Evolutionary conservation across 2,888 invertebrate genomes (phyloP).

Genomic region (Salpingus planirostris): DNA sequence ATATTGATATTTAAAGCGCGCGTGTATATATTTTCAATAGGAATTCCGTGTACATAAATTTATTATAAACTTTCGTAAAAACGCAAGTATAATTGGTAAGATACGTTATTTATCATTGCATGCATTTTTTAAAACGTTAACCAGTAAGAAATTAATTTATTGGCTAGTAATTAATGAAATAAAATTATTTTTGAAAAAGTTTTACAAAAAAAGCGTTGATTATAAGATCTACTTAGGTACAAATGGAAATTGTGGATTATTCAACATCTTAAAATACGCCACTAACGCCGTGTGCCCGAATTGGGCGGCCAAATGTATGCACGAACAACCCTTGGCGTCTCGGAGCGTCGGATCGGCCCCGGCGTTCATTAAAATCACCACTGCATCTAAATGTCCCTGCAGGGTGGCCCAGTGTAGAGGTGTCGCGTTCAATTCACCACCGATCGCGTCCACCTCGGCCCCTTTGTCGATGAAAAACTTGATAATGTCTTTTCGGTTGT

Average conservation of each 20-base stretch:
- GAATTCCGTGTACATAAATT: constrained; percentile 58
- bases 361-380: constrained; percentile 65
- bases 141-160: too few relatives aligned
- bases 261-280: constrained; percentile 92
- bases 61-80: too few relatives aligned
- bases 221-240: too few relatives aligned
- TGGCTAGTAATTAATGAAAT: too few relatives aligned
- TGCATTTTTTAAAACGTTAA: too few relatives aligned
- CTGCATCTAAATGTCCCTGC: constrained; percentile 80
- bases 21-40: constrained; percentile 58
- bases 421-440: constrained; percentile 92
- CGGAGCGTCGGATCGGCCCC: constrained; percentile 76
- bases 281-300: constrained; percentile 96
- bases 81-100: too few relatives aligned
- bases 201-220: too few relatives aligned
- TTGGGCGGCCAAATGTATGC: constrained; percentile 93
- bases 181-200: too few relatives aligned
- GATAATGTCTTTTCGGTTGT: constrained; percentile 90
- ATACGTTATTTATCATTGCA: too few relatives aligned
- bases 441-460: constrained; percentile 84
- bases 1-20: too few relatives aligned
- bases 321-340: constrained; percentile 94
- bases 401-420: constrained; percentile 98
- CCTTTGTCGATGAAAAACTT: constrained; percentile 80
- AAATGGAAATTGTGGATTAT: too few relatives aligned